These are phyloP conservation scores for Mycalesis mineus DNA, from an alignment of 2,888 invertebrate genomes.

Conservation along the genomic window DNA sequence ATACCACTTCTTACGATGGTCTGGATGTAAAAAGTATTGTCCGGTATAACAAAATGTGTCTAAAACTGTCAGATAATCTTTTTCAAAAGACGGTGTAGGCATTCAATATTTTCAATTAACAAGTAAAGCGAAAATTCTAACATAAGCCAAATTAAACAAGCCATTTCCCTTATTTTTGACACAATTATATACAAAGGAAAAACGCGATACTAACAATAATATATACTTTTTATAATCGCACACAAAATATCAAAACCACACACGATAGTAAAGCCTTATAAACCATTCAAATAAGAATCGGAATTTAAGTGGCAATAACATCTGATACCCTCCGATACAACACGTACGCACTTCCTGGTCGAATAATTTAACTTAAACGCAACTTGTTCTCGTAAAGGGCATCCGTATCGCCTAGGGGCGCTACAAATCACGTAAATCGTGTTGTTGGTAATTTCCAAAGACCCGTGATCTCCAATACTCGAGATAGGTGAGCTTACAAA, in stretches of 20 bases:
- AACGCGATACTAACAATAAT: no score
- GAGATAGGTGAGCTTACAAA: conserved; percentile 67
- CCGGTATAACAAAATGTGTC: no score
- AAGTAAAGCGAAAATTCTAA: no score
- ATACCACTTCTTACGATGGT: no score
- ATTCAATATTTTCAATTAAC: no score
- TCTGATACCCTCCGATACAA: conserved; percentile 4
- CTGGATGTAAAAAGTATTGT: no score
- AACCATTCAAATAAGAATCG: neutral
- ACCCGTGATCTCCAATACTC: conserved; percentile 58
- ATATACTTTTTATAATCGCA: neutral
- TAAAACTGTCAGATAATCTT: no score
- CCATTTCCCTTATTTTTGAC: no score
- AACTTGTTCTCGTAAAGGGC: conserved; percentile 60
- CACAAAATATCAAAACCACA: neutral
- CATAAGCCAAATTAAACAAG: no score
- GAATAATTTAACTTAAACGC: conserved; percentile 62
- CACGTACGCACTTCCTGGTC: conserved; percentile 9
- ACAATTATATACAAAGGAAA: neutral
- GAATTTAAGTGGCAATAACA: conserved; percentile 6
- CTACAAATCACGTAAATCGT: conserved; percentile 75
- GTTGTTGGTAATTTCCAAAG: conserved; percentile 67
- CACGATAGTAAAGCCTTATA: conserved; percentile 3
- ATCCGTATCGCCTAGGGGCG: conserved; percentile 66
- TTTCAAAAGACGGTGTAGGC: no score